Base-by-base conservation (phyloP, 53 echinoderm and acorn worm species). In the Holothuria scabra region DNA sequence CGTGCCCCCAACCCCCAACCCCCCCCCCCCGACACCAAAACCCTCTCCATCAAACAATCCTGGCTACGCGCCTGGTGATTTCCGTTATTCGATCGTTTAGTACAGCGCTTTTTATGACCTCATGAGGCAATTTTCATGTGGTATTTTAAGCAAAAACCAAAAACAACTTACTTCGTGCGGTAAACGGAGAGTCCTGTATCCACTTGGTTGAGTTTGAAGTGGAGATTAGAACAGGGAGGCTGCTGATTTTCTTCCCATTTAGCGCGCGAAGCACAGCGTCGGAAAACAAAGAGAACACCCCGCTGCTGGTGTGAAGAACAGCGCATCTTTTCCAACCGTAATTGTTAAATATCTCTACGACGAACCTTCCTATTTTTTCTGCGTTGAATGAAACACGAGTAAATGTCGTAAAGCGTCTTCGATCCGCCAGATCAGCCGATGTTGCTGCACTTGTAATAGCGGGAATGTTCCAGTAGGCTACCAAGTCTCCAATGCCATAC, bases 391-490 rank as follows among this genome's bases (percentile, higher is more conserved):
- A 81, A 5, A 52, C 65, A 5, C 87, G 58, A 21, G 86, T 90
- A n/a, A 93, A 83, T 3, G 90, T 88, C 9, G 66, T 74, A 31
- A 60, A 90, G 2, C 93, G 86, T 3, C 28, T 33, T 21, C 90
- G 87, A 46, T 93, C 88, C 24, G 88, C 88, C 48, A 93, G 64
- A 12, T 74, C 83, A 1, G 9, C 13, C 0, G 85, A 23, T 28
- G 79, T 71, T 19, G 81, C 59, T 31, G 78, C 87, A 41, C 65
- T 46, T 8, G 82, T 66, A 10, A 89, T 20, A 31, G 84, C 85
- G 13, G 89, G 60, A 6, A 89, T 38, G 52, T 84, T 68, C 89
- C 89, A 89, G 71, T 71, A 24, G 44, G 44, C 46, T 1, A 44
- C 72, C 24, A 72, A 8, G 28, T 72, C 72, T n/a, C 32, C 49